A percentile compares a stretch with the other conserved stretches of the same genome.
Evolutionary conservation across 64 coral and sea anemone genomes (phyloP).

Genomic region (Porites australiensis): DNA sequence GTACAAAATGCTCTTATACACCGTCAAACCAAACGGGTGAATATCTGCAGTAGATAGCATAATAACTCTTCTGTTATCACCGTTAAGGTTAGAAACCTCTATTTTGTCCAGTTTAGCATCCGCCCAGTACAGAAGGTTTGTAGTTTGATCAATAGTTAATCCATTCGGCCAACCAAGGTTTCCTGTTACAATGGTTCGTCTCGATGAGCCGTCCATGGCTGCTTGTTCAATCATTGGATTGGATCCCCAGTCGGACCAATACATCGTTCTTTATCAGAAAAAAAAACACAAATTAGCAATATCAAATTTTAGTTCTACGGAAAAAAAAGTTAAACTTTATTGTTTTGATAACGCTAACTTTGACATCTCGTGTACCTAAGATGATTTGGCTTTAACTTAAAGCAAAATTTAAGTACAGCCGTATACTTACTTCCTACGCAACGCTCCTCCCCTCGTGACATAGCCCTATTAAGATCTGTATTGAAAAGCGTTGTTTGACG

Average conservation of each 20-base stretch:
- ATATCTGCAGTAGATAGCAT: slow-evolving; percentile 4
- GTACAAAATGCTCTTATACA: slow-evolving; percentile 47
- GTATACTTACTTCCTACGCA: too few relatives aligned
- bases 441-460: too few relatives aligned
- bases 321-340: too few relatives aligned
- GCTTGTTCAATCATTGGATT: slow-evolving; percentile 72
- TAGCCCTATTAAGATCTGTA: too few relatives aligned
- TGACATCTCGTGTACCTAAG: too few relatives aligned
- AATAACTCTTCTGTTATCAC: not conserved
- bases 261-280: slow-evolving; percentile 23
- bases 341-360: too few relatives aligned
- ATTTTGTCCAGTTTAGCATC: slow-evolving; percentile 84
- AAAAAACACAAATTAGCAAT: not conserved
- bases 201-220: slow-evolving; percentile 59
- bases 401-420: too few relatives aligned
- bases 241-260: slow-evolving; percentile 83
- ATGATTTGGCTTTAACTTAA: too few relatives aligned
- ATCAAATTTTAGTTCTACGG: too few relatives aligned
- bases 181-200: slow-evolving; percentile 63
- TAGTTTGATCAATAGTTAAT: slow-evolving; percentile 55
- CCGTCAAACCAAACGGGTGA: slow-evolving; percentile 63
- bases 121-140: slow-evolving; percentile 70
- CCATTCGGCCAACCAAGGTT: slow-evolving; percentile 85
- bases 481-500: too few relatives aligned
- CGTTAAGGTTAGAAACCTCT: slow-evolving; percentile 41